Base-by-base conservation (phyloP, 2,888 invertebrate species). In the Zaprionus lineosus region DNA sequence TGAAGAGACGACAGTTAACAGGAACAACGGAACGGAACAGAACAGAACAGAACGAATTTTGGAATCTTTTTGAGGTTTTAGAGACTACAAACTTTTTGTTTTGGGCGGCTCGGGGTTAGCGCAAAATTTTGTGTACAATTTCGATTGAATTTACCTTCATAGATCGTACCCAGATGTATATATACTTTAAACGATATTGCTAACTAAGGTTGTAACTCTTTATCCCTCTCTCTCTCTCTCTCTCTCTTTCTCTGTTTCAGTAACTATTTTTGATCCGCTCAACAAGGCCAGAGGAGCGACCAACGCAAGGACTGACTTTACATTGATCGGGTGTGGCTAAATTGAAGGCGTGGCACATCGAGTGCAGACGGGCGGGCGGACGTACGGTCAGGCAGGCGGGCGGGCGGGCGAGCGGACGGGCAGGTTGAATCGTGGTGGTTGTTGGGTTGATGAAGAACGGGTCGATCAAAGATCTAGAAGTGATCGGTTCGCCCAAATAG, bases 81-180 rank as follows among this genome's bases (percentile, higher is more conserved):
- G 84, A 65, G 70, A 81, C 84, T 78, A 78, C 78, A 84, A 84
- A 78, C 84, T 61, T 51, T 73, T 52, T 65, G 6, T 44, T 64
- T 64, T 55, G 81, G 69, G 69, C 84, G 68, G 84, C 74, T 74
- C 58, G 72, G 73, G 57, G 81, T 79, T 81, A 81, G 78, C 84
- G 78, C 78, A 79, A 79, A 74, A 79, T 81, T 63, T 79, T 68
- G 81, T 61, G 44, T 55, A 65, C 44, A 62, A 53, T 67, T 69
- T 69, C 74, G 65, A 51, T 81, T 83, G 84, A 77, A 77, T 85
- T 90, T 90, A 89, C 90, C 90, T 90, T 90, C 81, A 79, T 73
- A 89, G 90, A 90, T 90, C 90, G 90, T 90, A 90, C 90, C 90
- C 89, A 88, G 84, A 79, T 59, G 86, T 74, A 66, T 75, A 79